Conservation (phyloP, 1,140 invertebrate species). For the Drosophila lowei region DNA sequence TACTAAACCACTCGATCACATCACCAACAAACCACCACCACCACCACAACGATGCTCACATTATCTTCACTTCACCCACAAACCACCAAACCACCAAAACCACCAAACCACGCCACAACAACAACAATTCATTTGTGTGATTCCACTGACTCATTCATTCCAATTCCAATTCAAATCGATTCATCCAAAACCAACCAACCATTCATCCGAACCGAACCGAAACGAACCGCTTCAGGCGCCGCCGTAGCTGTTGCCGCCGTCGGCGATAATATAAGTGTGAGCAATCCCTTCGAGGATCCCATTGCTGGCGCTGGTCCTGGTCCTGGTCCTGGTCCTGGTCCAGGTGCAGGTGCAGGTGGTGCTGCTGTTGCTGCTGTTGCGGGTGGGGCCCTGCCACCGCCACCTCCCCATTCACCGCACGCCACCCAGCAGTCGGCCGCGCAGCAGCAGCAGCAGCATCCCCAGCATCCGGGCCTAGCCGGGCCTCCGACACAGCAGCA, state of each 20-base stretch:
- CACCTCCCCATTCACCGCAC: conserved; percentile 72
- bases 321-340: conserved; percentile 36
- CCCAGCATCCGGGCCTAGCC: conserved; percentile 41
- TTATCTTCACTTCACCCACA: conserved; percentile 43
- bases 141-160: conserved; percentile 71
- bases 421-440: conserved; percentile 46
- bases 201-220: conserved; percentile 70
- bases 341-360: conserved; percentile 34
- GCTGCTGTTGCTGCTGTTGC: conserved; percentile 53
- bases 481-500: conserved; percentile 29
- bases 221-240: conserved; percentile 44
- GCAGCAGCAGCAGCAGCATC: conserved; percentile 26
- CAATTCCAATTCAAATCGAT: conserved; percentile 54
- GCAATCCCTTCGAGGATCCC: conserved; percentile 92
- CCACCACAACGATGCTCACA: conserved; percentile 50
- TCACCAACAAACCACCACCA: conserved; percentile 24
- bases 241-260: conserved; percentile 75
- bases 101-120: conserved; percentile 36
- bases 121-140: conserved; percentile 56
- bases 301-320: conserved; percentile 78
- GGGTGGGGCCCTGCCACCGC: conserved; percentile 48
- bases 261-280: conserved; percentile 90
- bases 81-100: conserved; percentile 39
- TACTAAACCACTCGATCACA: conserved; percentile 47
- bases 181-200: conserved; percentile 46